Evolutionary conservation across 2,888 invertebrate genomes (phyloP).

Genomic region (Andricus quercusramuli): DNA sequence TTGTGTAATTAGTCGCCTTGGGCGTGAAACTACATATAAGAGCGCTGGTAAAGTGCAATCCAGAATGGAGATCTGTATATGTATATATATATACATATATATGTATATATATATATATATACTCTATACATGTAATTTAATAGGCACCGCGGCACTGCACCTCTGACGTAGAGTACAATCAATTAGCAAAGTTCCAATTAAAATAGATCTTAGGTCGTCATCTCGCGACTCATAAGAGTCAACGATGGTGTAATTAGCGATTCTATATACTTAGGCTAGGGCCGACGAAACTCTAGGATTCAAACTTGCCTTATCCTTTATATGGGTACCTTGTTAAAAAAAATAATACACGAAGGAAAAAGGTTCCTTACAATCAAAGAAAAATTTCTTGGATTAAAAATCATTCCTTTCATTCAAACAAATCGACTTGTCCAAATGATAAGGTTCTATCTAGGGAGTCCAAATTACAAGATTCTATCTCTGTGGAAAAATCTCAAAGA

Average conservation of each 20-base stretch:
- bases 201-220: slow-evolving; percentile 59
- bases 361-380: neutral
- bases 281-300: slow-evolving; percentile 44
- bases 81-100: slow-evolving; percentile 15
- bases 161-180: slow-evolving; percentile 76
- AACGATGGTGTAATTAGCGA: slow-evolving; percentile 39
- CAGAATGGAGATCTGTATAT: slow-evolving; percentile 47
- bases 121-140: slow-evolving; percentile 46
- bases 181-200: slow-evolving; percentile 73
- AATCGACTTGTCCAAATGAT: too few species aligned
- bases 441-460: too few species aligned
- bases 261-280: slow-evolving; percentile 41
- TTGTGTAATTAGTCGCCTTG: slow-evolving; percentile 10
- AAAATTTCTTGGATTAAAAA: neutral
- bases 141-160: slow-evolving; percentile 64
- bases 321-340: slow-evolving; percentile 7
- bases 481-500: too few species aligned
- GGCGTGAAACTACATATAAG: slow-evolving; percentile 5
- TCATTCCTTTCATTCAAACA: neutral
- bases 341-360: neutral
- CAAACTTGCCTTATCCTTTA: slow-evolving; percentile 50
- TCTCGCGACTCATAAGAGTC: slow-evolving; percentile 4
- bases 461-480: too few species aligned
- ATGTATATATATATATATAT: slow-evolving; percentile 40
- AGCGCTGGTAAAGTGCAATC: slow-evolving; percentile 51